Conservation (phyloP, 2,113 vertebrate genomes). For the Neogobius melanostomus region DNA sequence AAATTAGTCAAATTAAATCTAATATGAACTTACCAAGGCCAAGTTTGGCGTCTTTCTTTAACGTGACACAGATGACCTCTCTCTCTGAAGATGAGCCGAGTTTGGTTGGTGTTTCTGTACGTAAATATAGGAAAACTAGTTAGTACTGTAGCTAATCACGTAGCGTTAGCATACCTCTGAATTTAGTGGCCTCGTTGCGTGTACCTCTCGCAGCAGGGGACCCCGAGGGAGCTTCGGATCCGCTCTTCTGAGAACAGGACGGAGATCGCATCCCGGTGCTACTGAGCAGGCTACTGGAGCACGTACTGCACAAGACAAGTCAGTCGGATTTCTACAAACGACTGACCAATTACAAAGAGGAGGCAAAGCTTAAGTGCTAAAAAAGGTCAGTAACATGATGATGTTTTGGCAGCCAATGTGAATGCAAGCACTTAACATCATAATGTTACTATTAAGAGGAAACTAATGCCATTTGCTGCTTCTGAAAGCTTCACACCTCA, state of each 20-base stretch:
- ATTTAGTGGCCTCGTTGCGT: not conserved
- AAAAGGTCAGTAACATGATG: not conserved
- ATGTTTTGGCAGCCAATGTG: no score
- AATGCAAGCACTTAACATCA: no score
- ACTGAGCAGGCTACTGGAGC: conserved; percentile 59
- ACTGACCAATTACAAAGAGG: not conserved
- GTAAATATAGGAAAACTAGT: not conserved
- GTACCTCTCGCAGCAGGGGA: conserved; percentile 60
- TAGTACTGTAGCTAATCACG: not conserved
- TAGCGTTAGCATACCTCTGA: not conserved
- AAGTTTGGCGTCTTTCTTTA: conserved; percentile 81
- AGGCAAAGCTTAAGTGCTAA: not conserved
- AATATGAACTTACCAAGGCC: conserved; percentile 81
- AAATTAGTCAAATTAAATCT: not conserved
- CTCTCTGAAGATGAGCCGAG: conserved; percentile 55
- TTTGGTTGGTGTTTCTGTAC: conserved; percentile 56
- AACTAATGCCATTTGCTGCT: no score
- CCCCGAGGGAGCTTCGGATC: conserved; percentile 55
- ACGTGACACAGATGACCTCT: conserved; percentile 81
- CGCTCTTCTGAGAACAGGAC: conserved; percentile 59
- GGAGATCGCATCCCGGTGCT: conserved; percentile 54
- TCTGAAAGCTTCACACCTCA: no score
- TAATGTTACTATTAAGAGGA: no score
- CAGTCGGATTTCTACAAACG: not conserved
- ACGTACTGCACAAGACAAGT: conserved; percentile 32